A percentile compares a stretch with the other conserved stretches of the same genome.
Conservation (phyloP, 2,113 vertebrate species). For the Podarcis cretensis region DNA sequence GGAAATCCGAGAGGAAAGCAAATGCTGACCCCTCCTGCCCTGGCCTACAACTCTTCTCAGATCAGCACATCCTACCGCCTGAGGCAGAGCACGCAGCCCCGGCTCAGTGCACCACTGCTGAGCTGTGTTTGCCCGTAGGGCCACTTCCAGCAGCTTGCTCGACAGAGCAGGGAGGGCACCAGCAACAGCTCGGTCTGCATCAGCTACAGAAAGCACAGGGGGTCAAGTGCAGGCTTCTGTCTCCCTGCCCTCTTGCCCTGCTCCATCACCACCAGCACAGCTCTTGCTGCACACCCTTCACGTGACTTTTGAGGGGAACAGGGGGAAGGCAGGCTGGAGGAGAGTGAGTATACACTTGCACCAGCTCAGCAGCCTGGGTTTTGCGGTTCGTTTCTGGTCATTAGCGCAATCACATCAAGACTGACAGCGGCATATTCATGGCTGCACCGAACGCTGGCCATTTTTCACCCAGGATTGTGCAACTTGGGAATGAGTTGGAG, state of each 20-base stretch:
- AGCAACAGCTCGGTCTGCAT: background rate
- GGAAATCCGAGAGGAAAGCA: background rate
- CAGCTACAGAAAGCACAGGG: background rate
- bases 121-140: background rate
- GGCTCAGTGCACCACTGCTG: background rate
- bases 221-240: background rate
- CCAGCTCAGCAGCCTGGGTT: background rate
- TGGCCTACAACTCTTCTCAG: background rate
- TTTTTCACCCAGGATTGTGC: conserved; percentile 70
- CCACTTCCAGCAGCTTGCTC: background rate
- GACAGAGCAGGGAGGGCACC: background rate
- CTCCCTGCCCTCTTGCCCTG: background rate
- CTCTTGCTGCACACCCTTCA: background rate
- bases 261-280: background rate
- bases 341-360: background rate
- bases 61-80: background rate
- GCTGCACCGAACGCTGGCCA: conserved; percentile 51
- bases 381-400: conserved; percentile 55
- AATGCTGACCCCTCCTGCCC: background rate
- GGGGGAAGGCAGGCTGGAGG: background rate
- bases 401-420: conserved; percentile 79
- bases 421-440: conserved; percentile 75
- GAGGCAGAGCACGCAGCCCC: background rate
- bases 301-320: background rate
- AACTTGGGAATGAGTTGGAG: conserved; percentile 65